Evolutionary conservation across 30 jellyfish, hydroid and myxozoan genomes (phyloP), one percentile per base, ranked within the genome.

Genomic region (Cassiopea xamachana): DNA sequence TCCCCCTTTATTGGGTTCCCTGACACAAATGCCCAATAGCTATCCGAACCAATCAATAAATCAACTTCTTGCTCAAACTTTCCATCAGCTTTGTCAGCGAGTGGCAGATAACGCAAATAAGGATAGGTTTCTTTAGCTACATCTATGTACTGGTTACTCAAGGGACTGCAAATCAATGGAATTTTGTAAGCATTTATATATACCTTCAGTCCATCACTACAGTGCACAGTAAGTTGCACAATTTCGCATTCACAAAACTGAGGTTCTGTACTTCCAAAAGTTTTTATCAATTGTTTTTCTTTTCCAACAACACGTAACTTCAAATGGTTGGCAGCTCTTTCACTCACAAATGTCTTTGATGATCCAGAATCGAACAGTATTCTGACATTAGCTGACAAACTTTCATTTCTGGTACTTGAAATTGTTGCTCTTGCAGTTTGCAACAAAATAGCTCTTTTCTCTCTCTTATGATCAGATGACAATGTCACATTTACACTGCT

Each of bases 141-240:
- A 17, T 43, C 45, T 48, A 87, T n/a, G 27, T 16, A n/a, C 49
- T 87, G 94, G 44, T 68, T 27, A 71, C 83, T 75, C 15, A 87
- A 1, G 18, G 94, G 94, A 12, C 69, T 78, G 89, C 94, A 87
- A 55, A 75, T 87, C 44, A 67, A 46, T 39, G 89, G 89, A 15
- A 76, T 84, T 7, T 39, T 72, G 61, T 39, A 46, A 27, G 89
- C 94, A 8, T 87, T 50, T 16, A 84, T 51, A 13, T 10, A 5
- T 9, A 72, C 45, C 69, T 46, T 48, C 80, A 43, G 13, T 14
- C 80, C 55, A 84, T 73, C 92, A 10, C 8, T 49, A 39, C 92
- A 84, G 70, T 13, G 7, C 10, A 84, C 47, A 17, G 64, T 69
- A 7, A 48, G 18, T 39, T 84, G 85, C 45, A 55, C 92, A 55